Evolutionary conservation across 2,888 invertebrate species (phyloP).

Genomic region (Oscheius sp.): DNA sequence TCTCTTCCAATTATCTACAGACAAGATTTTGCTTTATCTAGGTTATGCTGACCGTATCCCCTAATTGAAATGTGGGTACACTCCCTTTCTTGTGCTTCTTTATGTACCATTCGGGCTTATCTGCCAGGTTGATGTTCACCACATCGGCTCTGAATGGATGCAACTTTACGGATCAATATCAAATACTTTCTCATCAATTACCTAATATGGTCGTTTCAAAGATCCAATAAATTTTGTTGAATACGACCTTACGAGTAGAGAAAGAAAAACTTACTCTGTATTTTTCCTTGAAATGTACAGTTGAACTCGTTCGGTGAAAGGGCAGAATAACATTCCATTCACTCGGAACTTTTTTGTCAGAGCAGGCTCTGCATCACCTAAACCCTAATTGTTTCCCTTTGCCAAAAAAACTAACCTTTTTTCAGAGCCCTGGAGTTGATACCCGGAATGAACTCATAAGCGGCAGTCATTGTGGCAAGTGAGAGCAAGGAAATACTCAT

Average conservation of each 20-base stretch:
- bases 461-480: too few species aligned
- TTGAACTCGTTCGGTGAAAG: slow-evolving; percentile 22
- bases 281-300: slow-evolving; percentile 26
- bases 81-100: slow-evolving; percentile 77
- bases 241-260: too few species aligned
- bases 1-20: slow-evolving; percentile 32
- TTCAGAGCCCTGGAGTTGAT: slow-evolving; percentile 11
- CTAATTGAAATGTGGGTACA: slow-evolving; percentile 80
- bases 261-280: not conserved
- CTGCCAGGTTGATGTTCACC: slow-evolving; percentile 70
- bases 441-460: slow-evolving; percentile 4
- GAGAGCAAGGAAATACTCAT: too few species aligned
- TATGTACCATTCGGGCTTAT: slow-evolving; percentile 84
- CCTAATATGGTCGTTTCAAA: too few species aligned
- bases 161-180: not conserved
- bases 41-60: not conserved
- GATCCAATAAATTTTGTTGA: too few species aligned
- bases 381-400: not conserved
- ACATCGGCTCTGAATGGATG: slow-evolving; percentile 49
- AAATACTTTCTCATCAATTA: not conserved
- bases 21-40: not conserved
- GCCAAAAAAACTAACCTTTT: not conserved
- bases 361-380: slow-evolving; percentile 19
- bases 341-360: slow-evolving; percentile 22
- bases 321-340: slow-evolving; percentile 24